Base-by-base conservation (phyloP, 1,140 invertebrate species). In the Lepidurus arcticus region DNA sequence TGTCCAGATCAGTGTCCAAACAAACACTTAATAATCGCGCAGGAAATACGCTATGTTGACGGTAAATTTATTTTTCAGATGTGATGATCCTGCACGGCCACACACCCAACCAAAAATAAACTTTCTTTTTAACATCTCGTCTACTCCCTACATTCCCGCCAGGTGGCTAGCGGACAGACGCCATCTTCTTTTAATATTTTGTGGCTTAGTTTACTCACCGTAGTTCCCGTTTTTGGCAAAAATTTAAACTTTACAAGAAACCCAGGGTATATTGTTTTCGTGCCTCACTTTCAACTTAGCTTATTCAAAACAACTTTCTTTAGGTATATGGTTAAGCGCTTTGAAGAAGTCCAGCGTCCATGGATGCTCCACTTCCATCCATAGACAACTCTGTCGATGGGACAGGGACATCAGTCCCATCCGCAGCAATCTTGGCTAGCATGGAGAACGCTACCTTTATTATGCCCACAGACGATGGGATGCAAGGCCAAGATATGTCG, bases 131-230 rank as follows among this genome's bases (percentile, higher is more conserved):
- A 65, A 13, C 0, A 16, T 7, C 21, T 21, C 8, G 53, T 65
- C 16, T 65, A n/a, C 53, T 65, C 21, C 53, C 13, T 16, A n/a
- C 1, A 21, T 65, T 65, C n/a, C 53, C 53, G 53, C 53, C 9
- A 65, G 53, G 53, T 65, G 53, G 53, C 53, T 65, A 65, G 53
- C 53, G 21, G 53, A 65, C 53, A 65, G 53, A 65, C 53, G 53
- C 53, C 53, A 65, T 65, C 53, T 65, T 65, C 53, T 65, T 65
- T 65, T 65, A 65, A 65, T 65, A 65, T 65, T 65, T 65, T 65
- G 53, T 65, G 53, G 53, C 53, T 34, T 65, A 65, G 53, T 65
- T 65, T 65, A 65, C 53, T 21, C 53, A 65, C 7, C 53, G 16
- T 65, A 21, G 53, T 21, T 65, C 53, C 53, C 13, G 21, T 21